Conservation (phyloP, 2,888 invertebrate species). For the Meiosimyza platycephala region DNA sequence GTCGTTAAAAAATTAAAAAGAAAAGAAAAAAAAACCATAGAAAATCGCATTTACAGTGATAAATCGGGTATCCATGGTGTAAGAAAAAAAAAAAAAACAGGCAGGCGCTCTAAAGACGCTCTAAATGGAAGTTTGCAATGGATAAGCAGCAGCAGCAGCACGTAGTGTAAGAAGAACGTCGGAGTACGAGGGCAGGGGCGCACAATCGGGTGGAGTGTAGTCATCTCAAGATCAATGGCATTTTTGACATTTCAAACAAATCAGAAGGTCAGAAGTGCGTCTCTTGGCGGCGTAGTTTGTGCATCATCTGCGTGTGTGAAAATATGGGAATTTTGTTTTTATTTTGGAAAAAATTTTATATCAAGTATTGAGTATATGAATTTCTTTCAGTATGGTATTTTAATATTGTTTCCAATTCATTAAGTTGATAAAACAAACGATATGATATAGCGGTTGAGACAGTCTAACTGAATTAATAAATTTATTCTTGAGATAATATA, state of each 20-base stretch:
- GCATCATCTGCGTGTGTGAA: neutral
- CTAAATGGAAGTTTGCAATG: neutral
- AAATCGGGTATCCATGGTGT: conserved; percentile 36
- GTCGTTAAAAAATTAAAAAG: conserved; percentile 32
- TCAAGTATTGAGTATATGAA: too few species aligned
- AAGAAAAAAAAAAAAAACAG: conserved; percentile 15
- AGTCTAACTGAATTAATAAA: too few species aligned
- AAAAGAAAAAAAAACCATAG: neutral
- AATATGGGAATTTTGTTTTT: neutral
- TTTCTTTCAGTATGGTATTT: too few species aligned
- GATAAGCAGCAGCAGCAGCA: conserved; percentile 3
- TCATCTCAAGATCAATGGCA: conserved; percentile 55
- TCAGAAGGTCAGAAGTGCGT: conserved; percentile 52
- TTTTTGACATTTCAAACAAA: conserved; percentile 56
- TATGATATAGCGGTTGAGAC: too few species aligned
- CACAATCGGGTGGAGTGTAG: neutral
- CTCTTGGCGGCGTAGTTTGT: neutral
- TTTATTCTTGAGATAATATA: too few species aligned
- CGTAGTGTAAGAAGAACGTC: neutral
- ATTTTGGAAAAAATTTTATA: too few species aligned
- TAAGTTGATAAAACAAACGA: too few species aligned
- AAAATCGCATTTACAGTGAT: conserved; percentile 40
- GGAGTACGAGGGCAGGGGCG: neutral
- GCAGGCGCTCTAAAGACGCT: neutral
- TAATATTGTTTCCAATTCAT: too few species aligned